These are phyloP conservation scores for Ischnus inquisitorius DNA, from an alignment of 2,888 invertebrate species.

Conservation along the genomic window DNA sequence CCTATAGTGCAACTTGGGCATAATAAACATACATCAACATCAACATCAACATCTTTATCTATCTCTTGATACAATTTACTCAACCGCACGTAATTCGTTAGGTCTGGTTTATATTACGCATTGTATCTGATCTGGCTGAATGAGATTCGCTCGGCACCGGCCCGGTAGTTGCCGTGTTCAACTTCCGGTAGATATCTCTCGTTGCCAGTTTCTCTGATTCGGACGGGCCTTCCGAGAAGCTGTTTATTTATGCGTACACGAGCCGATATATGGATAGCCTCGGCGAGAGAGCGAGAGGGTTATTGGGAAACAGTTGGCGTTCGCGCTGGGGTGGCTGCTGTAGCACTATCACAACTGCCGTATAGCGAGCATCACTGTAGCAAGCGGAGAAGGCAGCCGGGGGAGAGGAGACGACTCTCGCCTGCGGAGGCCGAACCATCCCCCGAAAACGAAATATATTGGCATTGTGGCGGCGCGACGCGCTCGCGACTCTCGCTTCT, in stretches of 20 bases:
- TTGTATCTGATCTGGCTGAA: conserved; percentile 54
- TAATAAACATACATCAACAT: no score
- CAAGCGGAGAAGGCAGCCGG: conserved; percentile 15
- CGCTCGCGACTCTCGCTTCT: conserved; percentile 60
- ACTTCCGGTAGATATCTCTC: conserved; percentile 61
- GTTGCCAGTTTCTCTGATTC: conserved; percentile 58
- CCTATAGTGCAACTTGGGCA: no score
- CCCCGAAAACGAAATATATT: conserved; percentile 78
- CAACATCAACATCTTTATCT: no score
- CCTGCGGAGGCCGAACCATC: conserved; percentile 35
- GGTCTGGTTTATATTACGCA: conserved; percentile 57
- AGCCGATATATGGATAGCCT: conserved; percentile 67
- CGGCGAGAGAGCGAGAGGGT: conserved; percentile 53
- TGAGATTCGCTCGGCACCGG: conserved; percentile 30
- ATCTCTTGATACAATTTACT: conserved; percentile 51
- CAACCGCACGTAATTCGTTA: conserved; percentile 54
- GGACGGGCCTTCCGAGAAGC: conserved; percentile 52
- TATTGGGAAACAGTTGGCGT: conserved; percentile 82
- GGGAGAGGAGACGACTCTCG: background rate
- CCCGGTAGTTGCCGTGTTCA: conserved; percentile 7
- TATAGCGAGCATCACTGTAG: background rate
- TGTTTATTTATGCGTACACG: conserved; percentile 69
- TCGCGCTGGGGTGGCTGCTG: conserved; percentile 68
- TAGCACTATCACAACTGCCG: conserved; percentile 47
- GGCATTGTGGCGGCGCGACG: conserved; percentile 74